Conservation (phyloP, 2,888 invertebrate genomes). For the Nineta flava region DNA sequence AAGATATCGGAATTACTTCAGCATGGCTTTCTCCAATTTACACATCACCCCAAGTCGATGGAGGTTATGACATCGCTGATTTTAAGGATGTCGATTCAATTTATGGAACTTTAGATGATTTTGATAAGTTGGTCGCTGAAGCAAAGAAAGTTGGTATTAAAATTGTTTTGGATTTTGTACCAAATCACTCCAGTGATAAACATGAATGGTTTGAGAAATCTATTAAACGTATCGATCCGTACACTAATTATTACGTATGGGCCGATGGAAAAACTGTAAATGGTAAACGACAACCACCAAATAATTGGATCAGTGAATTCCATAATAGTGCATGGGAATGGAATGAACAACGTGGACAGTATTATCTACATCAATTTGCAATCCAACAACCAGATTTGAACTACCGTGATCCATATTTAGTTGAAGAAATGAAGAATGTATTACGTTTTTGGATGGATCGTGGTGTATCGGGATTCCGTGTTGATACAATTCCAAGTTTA, state of each 20-base stretch:
- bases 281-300: conserved; percentile 41
- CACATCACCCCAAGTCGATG: conserved; percentile 58
- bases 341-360: conserved; percentile 45
- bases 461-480: conserved; percentile 75
- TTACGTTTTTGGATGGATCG: conserved; percentile 66
- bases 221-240: conserved; percentile 37
- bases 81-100: conserved; percentile 47
- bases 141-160: conserved; percentile 25
- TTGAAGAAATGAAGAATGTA: conserved; percentile 44
- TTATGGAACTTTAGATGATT: conserved; percentile 56
- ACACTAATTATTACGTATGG: conserved; percentile 68
- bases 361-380: conserved; percentile 61
- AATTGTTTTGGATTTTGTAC: conserved; percentile 30
- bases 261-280: conserved; percentile 30
- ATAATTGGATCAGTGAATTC: conserved; percentile 41
- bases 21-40: conserved; percentile 57
- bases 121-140: conserved; percentile 19
- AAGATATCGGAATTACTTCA: conserved; percentile 47
- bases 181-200: conserved; percentile 54
- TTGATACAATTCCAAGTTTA: conserved; percentile 52
- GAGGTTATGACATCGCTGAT: conserved; percentile 63
- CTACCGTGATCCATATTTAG: conserved; percentile 50
- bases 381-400: conserved; percentile 65
- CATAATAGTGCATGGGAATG: conserved; percentile 51
- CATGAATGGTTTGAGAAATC: conserved; percentile 73